phyloP scores from a whole-genome alignment of 2,797 vertebrate genomes.

The Clarias pachynema region DNA sequence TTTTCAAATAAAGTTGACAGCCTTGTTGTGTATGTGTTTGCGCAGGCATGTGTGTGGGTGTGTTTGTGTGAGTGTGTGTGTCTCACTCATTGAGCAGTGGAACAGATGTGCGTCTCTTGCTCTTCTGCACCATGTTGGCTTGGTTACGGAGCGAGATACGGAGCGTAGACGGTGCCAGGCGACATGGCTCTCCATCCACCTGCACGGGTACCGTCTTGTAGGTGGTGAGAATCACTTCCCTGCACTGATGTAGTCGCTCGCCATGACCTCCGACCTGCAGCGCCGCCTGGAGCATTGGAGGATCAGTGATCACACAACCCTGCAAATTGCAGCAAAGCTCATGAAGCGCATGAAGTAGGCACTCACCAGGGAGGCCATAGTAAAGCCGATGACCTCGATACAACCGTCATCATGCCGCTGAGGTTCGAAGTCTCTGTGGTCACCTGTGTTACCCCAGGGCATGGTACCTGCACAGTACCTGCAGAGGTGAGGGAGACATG shows the following conservation, averaged over 20 bases:
- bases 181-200: slow-evolving; percentile 95
- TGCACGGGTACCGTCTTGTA: slow-evolving; percentile 95
- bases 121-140: slow-evolving; percentile 99
- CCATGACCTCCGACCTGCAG: slow-evolving; percentile 96
- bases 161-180: slow-evolving; percentile 91
- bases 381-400: slow-evolving; percentile 98
- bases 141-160: slow-evolving; percentile 94
- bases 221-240: slow-evolving; percentile 92
- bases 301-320: neutral
- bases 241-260: slow-evolving; percentile 94
- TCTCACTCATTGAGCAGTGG: slow-evolving; percentile 87
- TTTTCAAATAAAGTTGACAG: neutral
- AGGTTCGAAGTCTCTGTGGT: slow-evolving; percentile 97
- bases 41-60: slow-evolving; percentile 26
- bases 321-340: neutral
- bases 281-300: slow-evolving; percentile 80
- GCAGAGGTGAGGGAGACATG: neutral
- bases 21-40: slow-evolving; percentile 8
- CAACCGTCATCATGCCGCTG: slow-evolving; percentile 97
- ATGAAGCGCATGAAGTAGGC: neutral
- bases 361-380: slow-evolving; percentile 95
- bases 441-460: slow-evolving; percentile 98
- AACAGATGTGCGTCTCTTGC: slow-evolving; percentile 86
- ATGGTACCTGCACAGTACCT: slow-evolving; percentile 99
- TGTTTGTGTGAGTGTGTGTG: slow-evolving; percentile 54